A percentile compares a stretch with the other conserved stretches of the same genome.
phyloP scores from a whole-genome alignment of 1,140 invertebrate genomes.

The Drosophila yakuba region DNA sequence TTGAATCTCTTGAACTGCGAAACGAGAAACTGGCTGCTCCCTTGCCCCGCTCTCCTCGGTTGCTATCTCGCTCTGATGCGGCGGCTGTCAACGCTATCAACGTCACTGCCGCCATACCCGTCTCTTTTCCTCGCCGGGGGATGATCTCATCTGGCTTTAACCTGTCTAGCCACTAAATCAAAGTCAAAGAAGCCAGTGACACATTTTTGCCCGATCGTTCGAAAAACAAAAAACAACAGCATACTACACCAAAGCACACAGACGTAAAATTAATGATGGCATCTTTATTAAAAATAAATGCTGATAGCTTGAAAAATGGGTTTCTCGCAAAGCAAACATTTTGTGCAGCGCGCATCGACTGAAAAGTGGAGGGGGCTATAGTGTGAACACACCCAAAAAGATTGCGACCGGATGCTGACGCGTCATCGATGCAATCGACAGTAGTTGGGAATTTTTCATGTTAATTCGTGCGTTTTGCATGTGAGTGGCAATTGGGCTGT shows the following conservation, averaged over 20 bases:
- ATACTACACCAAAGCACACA: conserved; percentile 23
- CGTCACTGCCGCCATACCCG: conserved; percentile 23
- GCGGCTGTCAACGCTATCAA: conserved; percentile 51
- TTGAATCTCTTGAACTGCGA: conserved; percentile 36
- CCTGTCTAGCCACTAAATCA: conserved; percentile 83
- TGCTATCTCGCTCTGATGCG: conserved; percentile 18
- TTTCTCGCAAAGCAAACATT: conserved; percentile 51
- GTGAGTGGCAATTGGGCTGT: conserved; percentile 45
- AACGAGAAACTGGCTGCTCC: conserved; percentile 25
- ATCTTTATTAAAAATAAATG: conserved; percentile 82
- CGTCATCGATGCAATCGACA: conserved; percentile 52
- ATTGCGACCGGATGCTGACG: conserved; percentile 58
- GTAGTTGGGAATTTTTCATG: conserved; percentile 51
- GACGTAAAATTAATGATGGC: conserved; percentile 58
- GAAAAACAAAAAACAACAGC: conserved; percentile 49
- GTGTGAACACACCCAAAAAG: conserved; percentile 64
- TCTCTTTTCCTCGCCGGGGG: conserved; percentile 32
- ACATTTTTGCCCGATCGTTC: conserved; percentile 65
- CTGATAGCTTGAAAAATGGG: conserved; percentile 72
- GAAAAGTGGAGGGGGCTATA: conserved; percentile 4
- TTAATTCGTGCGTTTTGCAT: conserved; percentile 34
- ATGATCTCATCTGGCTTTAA: conserved; percentile 82
- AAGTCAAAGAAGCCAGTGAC: conserved; percentile 79
- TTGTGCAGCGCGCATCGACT: conserved; percentile 59
- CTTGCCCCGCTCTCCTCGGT: background rate